phyloP scores from a whole-genome alignment of 2,797 vertebrate genomes.

The Amblyopsis hoosieri region DNA sequence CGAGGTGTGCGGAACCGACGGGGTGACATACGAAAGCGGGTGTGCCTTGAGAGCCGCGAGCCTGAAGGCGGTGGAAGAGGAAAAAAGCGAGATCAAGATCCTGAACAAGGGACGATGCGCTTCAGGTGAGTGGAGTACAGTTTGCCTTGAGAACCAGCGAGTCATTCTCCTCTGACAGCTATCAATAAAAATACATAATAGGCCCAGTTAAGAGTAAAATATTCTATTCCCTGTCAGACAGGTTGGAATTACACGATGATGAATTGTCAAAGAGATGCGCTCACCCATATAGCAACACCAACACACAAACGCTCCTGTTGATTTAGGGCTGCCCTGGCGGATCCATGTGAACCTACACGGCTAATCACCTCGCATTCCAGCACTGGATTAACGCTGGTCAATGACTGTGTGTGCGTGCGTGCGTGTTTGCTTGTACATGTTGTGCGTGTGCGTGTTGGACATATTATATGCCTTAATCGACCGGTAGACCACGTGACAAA shows the following conservation, averaged over 20 bases:
- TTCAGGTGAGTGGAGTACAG: conserved; percentile 73
- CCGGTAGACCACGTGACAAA: too few species aligned
- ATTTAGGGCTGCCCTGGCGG: conserved; percentile 22
- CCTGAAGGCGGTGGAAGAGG: conserved; percentile 67
- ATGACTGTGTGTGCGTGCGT: conserved; percentile 5
- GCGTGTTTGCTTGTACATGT: too few species aligned
- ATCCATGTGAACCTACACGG: conserved; percentile 24
- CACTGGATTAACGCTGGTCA: too few species aligned
- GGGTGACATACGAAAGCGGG: conserved; percentile 79
- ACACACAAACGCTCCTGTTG: conserved; percentile 39
- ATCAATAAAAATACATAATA: too few species aligned
- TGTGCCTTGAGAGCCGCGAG: conserved; percentile 85
- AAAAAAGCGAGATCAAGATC: conserved; percentile 71
- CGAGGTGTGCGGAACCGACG: conserved; percentile 88
- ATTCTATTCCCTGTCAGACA: too few species aligned
- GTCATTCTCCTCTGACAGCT: too few species aligned
- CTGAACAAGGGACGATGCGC: conserved; percentile 88
- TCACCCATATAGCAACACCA: conserved; percentile 27
- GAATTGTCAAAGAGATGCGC: conserved; percentile 22
- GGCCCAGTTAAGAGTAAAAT: too few species aligned
- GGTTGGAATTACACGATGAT: too few species aligned
- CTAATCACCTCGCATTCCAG: conserved; percentile 11
- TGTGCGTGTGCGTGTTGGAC: background rate
- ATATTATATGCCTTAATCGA: too few species aligned
- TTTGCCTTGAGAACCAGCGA: too few species aligned